phyloP scores from a whole-genome alignment of 2,888 invertebrate genomes.

The Polymixis flavicincta region DNA sequence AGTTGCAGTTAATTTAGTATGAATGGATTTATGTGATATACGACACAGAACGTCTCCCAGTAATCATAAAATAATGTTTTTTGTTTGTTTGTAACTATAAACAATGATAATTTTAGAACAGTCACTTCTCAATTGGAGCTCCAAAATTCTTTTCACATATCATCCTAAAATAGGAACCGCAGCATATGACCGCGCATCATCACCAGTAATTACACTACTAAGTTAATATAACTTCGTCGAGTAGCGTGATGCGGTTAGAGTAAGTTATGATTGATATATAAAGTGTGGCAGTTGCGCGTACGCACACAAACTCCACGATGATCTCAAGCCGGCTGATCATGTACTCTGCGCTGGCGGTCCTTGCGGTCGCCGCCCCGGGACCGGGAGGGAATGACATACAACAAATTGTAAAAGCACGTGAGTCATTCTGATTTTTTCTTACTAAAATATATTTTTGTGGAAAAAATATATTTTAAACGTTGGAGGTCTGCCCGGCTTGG shows the following conservation, averaged over 20 bases:
- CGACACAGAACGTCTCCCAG: not conserved
- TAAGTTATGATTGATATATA: constrained; percentile 69
- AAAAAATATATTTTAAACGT: not conserved
- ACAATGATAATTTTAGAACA: too few species aligned
- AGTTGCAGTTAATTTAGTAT: not conserved
- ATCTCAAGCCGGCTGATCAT: constrained; percentile 69
- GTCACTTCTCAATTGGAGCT: not conserved
- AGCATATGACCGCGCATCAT: not conserved
- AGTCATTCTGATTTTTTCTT: constrained; percentile 38
- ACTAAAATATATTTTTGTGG: not conserved
- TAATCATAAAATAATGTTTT: not conserved
- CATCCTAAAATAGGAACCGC: not conserved
- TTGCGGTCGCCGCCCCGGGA: constrained; percentile 64
- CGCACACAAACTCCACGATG: constrained; percentile 68
- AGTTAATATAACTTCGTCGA: constrained; percentile 9
- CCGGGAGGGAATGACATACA: constrained; percentile 65
- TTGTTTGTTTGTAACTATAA: not conserved
- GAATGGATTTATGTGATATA: not conserved
- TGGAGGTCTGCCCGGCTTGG: too few species aligned
- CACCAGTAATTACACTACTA: not conserved
- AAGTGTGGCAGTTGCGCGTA: constrained; percentile 62
- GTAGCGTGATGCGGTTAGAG: constrained; percentile 22
- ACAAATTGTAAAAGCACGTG: constrained; percentile 57
- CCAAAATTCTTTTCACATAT: not conserved
- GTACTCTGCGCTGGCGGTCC: constrained; percentile 69